phyloP scores from a whole-genome alignment of 1,140 invertebrate genomes.

The Diabrotica undecimpunctata region DNA sequence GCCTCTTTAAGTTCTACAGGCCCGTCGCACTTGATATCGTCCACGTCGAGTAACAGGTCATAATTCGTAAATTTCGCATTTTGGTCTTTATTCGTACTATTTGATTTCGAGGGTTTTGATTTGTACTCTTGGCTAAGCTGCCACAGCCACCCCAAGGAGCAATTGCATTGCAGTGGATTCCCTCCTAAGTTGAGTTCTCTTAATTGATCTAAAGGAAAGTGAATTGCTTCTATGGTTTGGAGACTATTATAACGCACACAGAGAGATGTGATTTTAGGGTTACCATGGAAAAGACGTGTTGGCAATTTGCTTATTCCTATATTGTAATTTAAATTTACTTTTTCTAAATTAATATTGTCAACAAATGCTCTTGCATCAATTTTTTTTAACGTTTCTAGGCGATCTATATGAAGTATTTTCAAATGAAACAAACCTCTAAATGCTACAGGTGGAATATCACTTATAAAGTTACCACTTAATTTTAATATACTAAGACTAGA shows the following conservation, averaged over 20 bases:
- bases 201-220: constrained; percentile 74
- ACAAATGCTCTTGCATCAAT: constrained; percentile 75
- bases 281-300: constrained; percentile 68
- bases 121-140: constrained; percentile 60
- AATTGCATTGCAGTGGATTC: constrained; percentile 84
- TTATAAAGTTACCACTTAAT: constrained; percentile 73
- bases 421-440: constrained; percentile 78
- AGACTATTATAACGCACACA: constrained; percentile 70
- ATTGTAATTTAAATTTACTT: constrained; percentile 73
- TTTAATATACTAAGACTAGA: constrained; percentile 68
- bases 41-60: constrained; percentile 44
- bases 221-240: constrained; percentile 68
- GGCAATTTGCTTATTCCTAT: constrained; percentile 65
- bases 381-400: constrained; percentile 59
- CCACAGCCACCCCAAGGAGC: constrained; percentile 83
- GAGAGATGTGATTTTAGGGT: constrained; percentile 67
- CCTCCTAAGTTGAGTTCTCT: constrained; percentile 67
- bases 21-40: constrained; percentile 54
- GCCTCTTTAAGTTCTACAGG: constrained; percentile 52
- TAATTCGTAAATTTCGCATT: constrained; percentile 49
- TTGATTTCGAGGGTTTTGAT: constrained; percentile 33
- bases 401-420: constrained; percentile 66
- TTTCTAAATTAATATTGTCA: constrained; percentile 78
- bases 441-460: constrained; percentile 63
- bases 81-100: constrained; percentile 36